Evolutionary conservation across 2,113 vertebrate genomes (phyloP), one percentile per base, ranked within the genome.

Genomic region (Ciconia stormi): DNA sequence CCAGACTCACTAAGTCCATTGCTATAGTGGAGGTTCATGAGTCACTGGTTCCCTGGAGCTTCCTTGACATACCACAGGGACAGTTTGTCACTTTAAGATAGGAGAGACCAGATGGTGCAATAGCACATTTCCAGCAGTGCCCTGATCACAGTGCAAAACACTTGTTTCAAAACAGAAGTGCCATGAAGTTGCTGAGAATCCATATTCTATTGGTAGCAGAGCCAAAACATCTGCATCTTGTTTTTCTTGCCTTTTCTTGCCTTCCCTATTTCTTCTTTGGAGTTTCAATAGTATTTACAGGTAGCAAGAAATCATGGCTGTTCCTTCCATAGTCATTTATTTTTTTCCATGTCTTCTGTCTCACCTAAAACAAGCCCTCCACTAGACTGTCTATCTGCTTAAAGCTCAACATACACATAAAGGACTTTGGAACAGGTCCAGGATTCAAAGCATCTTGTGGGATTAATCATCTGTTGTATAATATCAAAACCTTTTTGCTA

Each of bases 391-490:
- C 63, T 84, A 8, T 76, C 52, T 83, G 22, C n/a, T 89, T 82
- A 71, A 86, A 93, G 20, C 36, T 84, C 81, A 87, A 42, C 38
- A 27, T 56, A 74, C 8, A 71, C 50, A 56, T 34, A 63, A 89
- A 82, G 63, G 36, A 67, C 15, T 71, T 91, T 91, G 69, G 44
- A 85, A 81, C 10, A 78, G 16, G 25, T 47, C 44, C 80, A 86
- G 59, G 26, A 66, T 62, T 92, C 80, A 80, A 90, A 86, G 23
- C 17, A 56, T 84, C 30, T 87, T 95, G 72, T 69, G 61, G 73
- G 80, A 96, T 96, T 96, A 96, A 89, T 86, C 59, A 56, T 90
- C 47, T 84, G 55, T 84, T 87, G 34, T 72, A 56, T 89, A 96
- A 94, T 92, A 78, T 36, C 65, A 84, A 91, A 94, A 22, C 47